A percentile compares a stretch with the other conserved stretches of the same genome.
These are phyloP conservation scores for Eublepharis macularius DNA, from an alignment of 2,113 vertebrate species.

Conservation along the genomic window DNA sequence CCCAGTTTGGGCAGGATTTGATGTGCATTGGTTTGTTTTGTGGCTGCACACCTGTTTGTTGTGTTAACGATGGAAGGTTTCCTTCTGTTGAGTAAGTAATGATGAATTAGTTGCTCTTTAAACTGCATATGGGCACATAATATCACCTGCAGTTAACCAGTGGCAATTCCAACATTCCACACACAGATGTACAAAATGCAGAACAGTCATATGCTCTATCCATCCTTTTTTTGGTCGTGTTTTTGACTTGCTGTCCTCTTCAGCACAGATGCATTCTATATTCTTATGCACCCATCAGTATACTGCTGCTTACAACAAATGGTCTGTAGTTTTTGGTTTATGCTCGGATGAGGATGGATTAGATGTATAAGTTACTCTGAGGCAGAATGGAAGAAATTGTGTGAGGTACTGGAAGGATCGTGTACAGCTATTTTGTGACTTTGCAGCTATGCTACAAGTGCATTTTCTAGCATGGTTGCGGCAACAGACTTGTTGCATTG, in stretches of 20 bases:
- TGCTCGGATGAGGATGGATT: neutral
- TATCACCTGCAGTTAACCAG: neutral
- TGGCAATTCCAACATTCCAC: neutral
- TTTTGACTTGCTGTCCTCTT: neutral
- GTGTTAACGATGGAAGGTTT: neutral
- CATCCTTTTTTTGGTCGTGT: neutral
- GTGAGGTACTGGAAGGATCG: neutral
- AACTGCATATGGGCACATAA: neutral
- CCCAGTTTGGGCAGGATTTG: neutral
- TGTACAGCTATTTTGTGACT: neutral
- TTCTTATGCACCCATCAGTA: neutral
- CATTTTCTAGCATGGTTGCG: neutral
- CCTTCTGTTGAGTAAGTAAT: neutral
- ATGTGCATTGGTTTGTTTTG: neutral
- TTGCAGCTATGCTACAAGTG: neutral
- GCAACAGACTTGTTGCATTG: neutral
- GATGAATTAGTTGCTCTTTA: neutral
- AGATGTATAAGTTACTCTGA: neutral
- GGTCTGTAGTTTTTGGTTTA: neutral
- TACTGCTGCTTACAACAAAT: neutral
- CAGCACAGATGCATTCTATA: neutral
- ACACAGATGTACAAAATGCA: neutral
- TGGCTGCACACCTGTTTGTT: neutral
- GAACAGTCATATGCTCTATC: neutral
- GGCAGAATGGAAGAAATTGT: neutral